Conservation (phyloP, 1,140 invertebrate species). For the Drosophila cardini region DNA sequence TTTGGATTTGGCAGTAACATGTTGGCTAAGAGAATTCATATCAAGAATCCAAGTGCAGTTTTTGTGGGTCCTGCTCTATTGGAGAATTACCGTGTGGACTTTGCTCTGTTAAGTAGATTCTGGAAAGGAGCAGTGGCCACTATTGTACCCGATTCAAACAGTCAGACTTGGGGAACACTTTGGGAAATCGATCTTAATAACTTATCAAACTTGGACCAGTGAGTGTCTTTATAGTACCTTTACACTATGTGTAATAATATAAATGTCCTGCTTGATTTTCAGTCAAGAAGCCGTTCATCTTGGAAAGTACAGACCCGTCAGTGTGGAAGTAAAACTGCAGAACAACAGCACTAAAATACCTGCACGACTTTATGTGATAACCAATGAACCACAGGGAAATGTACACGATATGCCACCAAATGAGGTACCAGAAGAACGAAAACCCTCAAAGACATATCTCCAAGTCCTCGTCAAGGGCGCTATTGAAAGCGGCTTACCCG, state of each 20-base stretch:
- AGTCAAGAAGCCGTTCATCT: conserved; percentile 70
- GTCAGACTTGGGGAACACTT: conserved; percentile 64
- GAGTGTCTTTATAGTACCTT: too few relatives aligned
- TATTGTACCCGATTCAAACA: conserved; percentile 55
- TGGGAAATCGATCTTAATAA: conserved; percentile 73
- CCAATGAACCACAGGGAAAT: conserved; percentile 58
- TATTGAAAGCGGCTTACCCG: conserved; percentile 65
- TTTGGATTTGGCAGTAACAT: conserved; percentile 81
- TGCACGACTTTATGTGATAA: conserved; percentile 62
- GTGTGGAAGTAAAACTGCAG: conserved; percentile 47
- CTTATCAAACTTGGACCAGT: conserved; percentile 69
- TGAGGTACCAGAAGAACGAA: conserved; percentile 44
- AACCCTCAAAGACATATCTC: conserved; percentile 76
- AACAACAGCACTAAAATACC: conserved; percentile 7
- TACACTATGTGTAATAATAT: background rate
- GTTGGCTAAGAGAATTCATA: conserved; percentile 68
- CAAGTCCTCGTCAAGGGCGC: conserved; percentile 76
- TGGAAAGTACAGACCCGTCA: conserved; percentile 55
- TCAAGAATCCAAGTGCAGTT: conserved; percentile 59
- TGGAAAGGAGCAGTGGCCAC: conserved; percentile 74
- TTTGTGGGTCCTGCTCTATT: conserved; percentile 49
- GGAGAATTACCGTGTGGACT: conserved; percentile 67
- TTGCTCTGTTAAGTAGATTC: conserved; percentile 23
- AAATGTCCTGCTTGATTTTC: background rate
- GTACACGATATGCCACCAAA: conserved; percentile 21